Evolutionary conservation across 2,888 invertebrate species (phyloP).

Genomic region (Metopia argyrocephala): DNA sequence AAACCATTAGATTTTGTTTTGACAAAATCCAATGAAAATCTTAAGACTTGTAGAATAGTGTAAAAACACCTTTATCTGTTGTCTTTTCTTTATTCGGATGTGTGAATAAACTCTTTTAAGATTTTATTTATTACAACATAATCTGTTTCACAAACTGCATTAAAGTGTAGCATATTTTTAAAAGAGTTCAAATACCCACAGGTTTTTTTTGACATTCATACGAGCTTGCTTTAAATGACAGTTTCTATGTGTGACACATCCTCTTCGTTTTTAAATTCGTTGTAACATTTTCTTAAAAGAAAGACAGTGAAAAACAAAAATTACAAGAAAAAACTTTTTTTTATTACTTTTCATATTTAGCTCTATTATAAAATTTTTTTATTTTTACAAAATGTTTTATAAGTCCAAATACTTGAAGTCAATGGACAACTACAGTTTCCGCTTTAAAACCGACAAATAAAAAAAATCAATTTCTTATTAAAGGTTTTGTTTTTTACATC

Average conservation of each 20-base stretch:
- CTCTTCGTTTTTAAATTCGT: constrained; percentile 66
- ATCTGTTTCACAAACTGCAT: too few species aligned
- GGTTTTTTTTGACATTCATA: too few species aligned
- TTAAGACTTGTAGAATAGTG: too few species aligned
- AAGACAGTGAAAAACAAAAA: constrained; percentile 11
- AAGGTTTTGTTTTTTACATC: neutral
- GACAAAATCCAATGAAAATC: too few species aligned
- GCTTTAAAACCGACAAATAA: neutral
- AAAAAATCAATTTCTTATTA: constrained; percentile 9
- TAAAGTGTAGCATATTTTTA: too few species aligned
- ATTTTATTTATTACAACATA: too few species aligned
- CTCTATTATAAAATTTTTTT: neutral
- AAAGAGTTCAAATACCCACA: too few species aligned
- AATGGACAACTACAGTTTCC: neutral
- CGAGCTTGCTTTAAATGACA: neutral
- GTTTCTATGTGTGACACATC: constrained; percentile 21
- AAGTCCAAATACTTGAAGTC: neutral
- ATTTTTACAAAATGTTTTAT: neutral
- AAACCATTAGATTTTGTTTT: too few species aligned
- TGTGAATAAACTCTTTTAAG: too few species aligned
- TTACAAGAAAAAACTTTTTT: neutral
- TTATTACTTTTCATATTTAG: neutral
- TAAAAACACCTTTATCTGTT: too few species aligned
- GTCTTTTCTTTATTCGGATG: too few species aligned
- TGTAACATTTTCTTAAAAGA: constrained; percentile 12